Base-by-base conservation (phyloP, 2,888 invertebrate species). In the Cybosia mesomella region DNA sequence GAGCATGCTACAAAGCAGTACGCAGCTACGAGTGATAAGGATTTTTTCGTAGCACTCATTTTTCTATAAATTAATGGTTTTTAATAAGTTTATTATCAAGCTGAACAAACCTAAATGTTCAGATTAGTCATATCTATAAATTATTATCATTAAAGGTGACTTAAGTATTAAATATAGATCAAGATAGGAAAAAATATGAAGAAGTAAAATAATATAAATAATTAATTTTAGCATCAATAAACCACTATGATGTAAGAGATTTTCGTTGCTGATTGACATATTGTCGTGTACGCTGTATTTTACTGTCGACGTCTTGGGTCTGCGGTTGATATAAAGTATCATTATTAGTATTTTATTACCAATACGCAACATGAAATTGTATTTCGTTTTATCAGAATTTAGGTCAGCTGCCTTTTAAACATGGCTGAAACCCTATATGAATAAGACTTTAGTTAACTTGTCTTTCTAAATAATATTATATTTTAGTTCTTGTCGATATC, bases 291-390 rank as follows among this genome's bases (percentile, higher is more conserved):
- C 73, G 72, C 74, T 74, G 73, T 72, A 71, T 79, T 81, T 80
- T 83, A 80, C 58, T 74, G 69, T 69, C 80, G 64, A 67, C 71
- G 70, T 77, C 69, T 74, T 75, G 78, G 74, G 72, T 71, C 71
- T 74, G 75, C 73, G 66, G 73, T 76, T 79, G 79, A 82, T 74
- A 67, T 80, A 73, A 73, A 79, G 74, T 72, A 75, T 72, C 76
- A 76, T 80, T 80, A 80, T 79, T 79, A 74, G 74, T 80, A 72
- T 80, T 82, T 81, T 75, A 78, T 80, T 76, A 64, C 72, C 68
- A 72, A 73, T 70, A 58, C 71, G 67, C 57, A 70, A 68, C 73
- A 77, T 72, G 70, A 74, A 75, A 72, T 73, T 69, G 71, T 75
- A 74, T 74, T 81, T 73, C 72, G 66, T 73, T 73, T 71, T 74